phyloP scores from a whole-genome alignment of 1,140 invertebrate genomes.

The Cardiocondyla obscurior region DNA sequence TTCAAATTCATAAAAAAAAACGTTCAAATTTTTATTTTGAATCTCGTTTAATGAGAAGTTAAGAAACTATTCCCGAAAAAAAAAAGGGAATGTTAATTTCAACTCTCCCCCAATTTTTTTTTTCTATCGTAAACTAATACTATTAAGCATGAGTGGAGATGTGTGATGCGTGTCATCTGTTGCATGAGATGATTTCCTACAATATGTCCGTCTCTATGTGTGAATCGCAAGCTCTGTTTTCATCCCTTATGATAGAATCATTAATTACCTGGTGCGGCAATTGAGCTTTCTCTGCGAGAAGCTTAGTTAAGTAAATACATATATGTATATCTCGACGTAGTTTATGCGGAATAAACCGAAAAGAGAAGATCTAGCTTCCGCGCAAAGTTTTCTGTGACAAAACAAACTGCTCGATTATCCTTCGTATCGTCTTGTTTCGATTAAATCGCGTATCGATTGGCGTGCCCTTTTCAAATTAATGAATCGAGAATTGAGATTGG shows the following conservation, averaged over 20 bases:
- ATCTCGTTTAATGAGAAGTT: no score
- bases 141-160: conserved; percentile 32
- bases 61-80: no score
- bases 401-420: conserved; percentile 48
- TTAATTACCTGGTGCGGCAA: background rate
- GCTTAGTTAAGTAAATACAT: conserved; percentile 10
- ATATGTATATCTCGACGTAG: background rate
- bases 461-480: background rate
- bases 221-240: conserved; percentile 21
- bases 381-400: background rate
- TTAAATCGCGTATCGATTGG: background rate
- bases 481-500: conserved; percentile 35
- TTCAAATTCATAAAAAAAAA: no score
- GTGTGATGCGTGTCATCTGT: conserved; percentile 11
- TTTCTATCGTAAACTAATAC: background rate
- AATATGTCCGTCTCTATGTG: background rate
- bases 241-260: conserved; percentile 14
- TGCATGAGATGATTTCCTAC: conserved; percentile 30
- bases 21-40: no score
- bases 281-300: conserved; percentile 14
- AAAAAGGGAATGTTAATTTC: no score
- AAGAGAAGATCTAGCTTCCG: background rate
- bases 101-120: no score
- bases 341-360: background rate
- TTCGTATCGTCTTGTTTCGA: conserved; percentile 19